These are phyloP conservation scores for Cyprinus carpio DNA, from an alignment of 2,113 vertebrate species.

Conservation along the genomic window DNA sequence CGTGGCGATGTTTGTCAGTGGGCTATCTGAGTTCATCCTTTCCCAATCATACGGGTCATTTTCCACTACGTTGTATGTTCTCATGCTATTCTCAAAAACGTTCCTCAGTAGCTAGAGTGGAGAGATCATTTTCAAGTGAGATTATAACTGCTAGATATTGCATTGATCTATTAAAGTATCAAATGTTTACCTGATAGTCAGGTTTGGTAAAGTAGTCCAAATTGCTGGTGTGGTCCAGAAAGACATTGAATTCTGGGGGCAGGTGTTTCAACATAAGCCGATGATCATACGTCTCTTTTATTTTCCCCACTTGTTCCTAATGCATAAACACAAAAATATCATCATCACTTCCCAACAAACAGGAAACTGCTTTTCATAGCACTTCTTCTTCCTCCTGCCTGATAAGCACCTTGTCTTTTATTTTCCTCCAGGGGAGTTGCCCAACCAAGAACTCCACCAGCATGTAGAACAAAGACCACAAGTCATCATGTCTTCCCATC, in stretches of 20 bases:
- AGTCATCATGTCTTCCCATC: slow-evolving; percentile 98
- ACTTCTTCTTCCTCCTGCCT: neutral
- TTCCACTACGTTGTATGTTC: slow-evolving; percentile 90
- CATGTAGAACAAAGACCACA: slow-evolving; percentile 99
- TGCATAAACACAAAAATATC: slow-evolving; percentile 18
- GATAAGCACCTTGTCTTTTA: slow-evolving; percentile 89
- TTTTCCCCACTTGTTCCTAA: slow-evolving; percentile 96
- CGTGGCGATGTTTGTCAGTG: slow-evolving; percentile 84
- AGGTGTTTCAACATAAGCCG: slow-evolving; percentile 96
- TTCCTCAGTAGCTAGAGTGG: slow-evolving; percentile 89
- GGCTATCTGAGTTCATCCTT: slow-evolving; percentile 86
- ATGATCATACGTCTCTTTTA: slow-evolving; percentile 96
- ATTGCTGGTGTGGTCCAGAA: slow-evolving; percentile 91
- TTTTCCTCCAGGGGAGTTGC: slow-evolving; percentile 98
- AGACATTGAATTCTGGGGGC: slow-evolving; percentile 89
- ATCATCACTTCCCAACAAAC: neutral
- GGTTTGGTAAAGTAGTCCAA: slow-evolving; percentile 98
- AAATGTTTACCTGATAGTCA: slow-evolving; percentile 87
- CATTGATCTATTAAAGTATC: neutral
- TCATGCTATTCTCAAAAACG: slow-evolving; percentile 97
- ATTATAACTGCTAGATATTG: neutral
- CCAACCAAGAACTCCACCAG: slow-evolving; percentile 97
- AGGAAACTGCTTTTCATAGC: neutral
- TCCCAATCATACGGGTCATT: slow-evolving; percentile 98
- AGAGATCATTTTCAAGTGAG: neutral